Conservation (phyloP, 2,888 invertebrate genomes). For the Hyalella azteca region DNA sequence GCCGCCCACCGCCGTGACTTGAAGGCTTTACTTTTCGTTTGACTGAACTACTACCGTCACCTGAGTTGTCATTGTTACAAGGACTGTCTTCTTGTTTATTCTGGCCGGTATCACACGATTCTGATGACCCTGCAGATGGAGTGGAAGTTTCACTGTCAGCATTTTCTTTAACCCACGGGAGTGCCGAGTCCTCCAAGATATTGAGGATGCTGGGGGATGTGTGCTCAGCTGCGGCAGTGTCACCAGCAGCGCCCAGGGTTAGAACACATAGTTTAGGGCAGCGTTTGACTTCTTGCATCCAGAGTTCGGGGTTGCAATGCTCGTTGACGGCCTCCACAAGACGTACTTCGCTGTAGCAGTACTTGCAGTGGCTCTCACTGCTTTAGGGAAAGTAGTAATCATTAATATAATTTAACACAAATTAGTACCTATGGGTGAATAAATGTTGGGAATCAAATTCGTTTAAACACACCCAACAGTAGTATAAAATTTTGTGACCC, state of each 20-base stretch:
- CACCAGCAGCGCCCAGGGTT: neutral
- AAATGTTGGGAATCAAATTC: too few species aligned
- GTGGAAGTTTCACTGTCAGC: neutral
- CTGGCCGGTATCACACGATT: neutral
- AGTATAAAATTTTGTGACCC: too few species aligned
- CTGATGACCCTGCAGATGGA: neutral
- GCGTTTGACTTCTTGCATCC: neutral
- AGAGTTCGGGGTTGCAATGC: neutral
- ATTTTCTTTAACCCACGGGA: neutral
- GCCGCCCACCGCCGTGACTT: too few species aligned
- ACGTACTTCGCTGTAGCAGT: neutral
- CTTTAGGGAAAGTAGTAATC: too few species aligned
- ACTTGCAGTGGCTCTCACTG: neutral
- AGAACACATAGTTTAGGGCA: neutral
- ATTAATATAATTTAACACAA: too few species aligned
- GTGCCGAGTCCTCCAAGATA: neutral
- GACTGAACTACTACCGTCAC: too few species aligned
- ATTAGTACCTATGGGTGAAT: too few species aligned
- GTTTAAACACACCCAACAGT: too few species aligned
- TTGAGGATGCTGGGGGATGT: neutral
- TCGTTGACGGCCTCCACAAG: slow-evolving; percentile 17
- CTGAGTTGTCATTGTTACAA: too few species aligned
- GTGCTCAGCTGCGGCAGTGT: neutral
- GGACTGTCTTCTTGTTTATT: too few species aligned
- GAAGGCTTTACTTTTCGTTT: too few species aligned